Percentiles rank a stretch among this genome's conserved stretches.
Conservation (phyloP, 2,797 vertebrate genomes). For the Todus mexicanus region DNA sequence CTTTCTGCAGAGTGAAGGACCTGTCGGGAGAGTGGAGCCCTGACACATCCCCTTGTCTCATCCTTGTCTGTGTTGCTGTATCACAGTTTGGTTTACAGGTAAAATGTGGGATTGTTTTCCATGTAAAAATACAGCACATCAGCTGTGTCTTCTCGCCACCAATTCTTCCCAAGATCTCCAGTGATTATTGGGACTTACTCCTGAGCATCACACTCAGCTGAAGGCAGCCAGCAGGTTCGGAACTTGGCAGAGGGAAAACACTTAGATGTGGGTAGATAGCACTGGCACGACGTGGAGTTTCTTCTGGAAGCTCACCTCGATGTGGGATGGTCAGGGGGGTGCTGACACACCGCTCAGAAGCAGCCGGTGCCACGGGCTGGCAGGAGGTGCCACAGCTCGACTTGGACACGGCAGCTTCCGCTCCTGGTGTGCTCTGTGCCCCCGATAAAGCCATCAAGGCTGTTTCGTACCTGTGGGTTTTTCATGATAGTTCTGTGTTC, state of each 20-base stretch:
- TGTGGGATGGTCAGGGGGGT: not conserved
- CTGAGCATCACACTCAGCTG: not conserved
- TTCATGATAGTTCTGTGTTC: not conserved
- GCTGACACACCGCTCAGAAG: not conserved
- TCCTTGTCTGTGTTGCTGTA: not conserved
- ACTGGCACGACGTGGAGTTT: rapidly evolving
- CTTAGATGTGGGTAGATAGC: rapidly evolving
- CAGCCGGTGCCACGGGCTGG: not conserved
- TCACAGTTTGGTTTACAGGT: not conserved
- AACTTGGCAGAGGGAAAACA: not conserved
- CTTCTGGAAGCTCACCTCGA: not conserved
- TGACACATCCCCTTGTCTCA: rapidly evolving
- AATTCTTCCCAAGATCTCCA: not conserved
- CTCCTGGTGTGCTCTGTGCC: not conserved
- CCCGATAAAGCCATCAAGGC: rapidly evolving
- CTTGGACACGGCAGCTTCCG: not conserved
- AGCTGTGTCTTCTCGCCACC: not conserved
- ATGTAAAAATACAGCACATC: not conserved
- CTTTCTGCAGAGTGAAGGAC: not conserved
- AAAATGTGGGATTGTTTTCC: not conserved
- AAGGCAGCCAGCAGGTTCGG: not conserved
- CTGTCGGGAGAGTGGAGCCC: not conserved
- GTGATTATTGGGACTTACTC: not conserved
- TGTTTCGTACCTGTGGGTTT: not conserved
- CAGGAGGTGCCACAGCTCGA: not conserved